A percentile compares a stretch with the other conserved stretches of the same genome.
phyloP scores from a whole-genome alignment of 2,888 invertebrate genomes.

The Tineola bisselliella region DNA sequence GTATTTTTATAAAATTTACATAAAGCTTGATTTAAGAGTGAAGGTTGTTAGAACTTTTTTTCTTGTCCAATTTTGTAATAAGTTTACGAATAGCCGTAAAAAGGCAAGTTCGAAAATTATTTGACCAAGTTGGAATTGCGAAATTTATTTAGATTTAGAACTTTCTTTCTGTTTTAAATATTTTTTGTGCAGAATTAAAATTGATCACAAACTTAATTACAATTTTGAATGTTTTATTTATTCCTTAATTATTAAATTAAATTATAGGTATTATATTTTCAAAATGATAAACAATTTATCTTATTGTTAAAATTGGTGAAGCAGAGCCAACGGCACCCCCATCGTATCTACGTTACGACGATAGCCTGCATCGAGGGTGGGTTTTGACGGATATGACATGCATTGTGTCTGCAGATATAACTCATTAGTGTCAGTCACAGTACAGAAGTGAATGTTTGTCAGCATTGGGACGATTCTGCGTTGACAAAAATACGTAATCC shows the following conservation, averaged over 20 bases:
- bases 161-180: background rate
- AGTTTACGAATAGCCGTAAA: constrained; percentile 9
- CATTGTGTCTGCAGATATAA: constrained; percentile 15
- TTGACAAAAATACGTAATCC: background rate
- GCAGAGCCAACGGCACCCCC: background rate
- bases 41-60: constrained; percentile 9
- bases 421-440: constrained; percentile 24
- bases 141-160: background rate
- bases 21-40: constrained; percentile 11
- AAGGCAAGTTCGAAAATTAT: constrained; percentile 11
- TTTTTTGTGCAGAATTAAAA: background rate
- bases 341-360: background rate
- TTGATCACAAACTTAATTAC: background rate
- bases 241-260: too few relatives aligned
- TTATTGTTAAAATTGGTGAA: background rate
- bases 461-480: background rate
- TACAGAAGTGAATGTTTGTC: background rate
- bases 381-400: constrained; percentile 6
- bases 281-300: background rate
- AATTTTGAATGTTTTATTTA: too few relatives aligned
- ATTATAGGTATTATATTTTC: too few relatives aligned
- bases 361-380: background rate
- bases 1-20: constrained; percentile 8
- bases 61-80: constrained; percentile 9
- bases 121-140: constrained; percentile 9